phyloP scores from a whole-genome alignment of 92 coral and sea anemone species.

The Paramuricea clavata region DNA sequence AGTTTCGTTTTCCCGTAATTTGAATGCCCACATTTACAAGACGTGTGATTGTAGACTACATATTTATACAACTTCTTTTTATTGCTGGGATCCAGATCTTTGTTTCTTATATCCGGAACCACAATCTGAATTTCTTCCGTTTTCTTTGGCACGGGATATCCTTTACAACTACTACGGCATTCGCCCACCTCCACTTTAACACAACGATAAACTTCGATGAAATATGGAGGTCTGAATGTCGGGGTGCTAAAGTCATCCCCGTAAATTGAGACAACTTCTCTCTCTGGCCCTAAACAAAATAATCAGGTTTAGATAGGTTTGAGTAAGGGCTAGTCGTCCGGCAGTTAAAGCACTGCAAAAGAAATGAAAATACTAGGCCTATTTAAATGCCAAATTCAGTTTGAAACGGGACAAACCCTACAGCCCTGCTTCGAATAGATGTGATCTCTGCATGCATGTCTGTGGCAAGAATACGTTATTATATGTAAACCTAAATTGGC shows the following conservation, averaged over 20 bases:
- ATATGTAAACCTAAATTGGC: too few species aligned
- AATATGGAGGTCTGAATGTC: neutral
- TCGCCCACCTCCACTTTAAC: neutral
- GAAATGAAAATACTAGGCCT: too few species aligned
- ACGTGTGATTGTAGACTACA: constrained; percentile 1
- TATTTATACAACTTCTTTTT: neutral
- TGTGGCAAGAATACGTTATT: too few species aligned
- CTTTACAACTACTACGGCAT: too few species aligned
- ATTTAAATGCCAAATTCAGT: too few species aligned
- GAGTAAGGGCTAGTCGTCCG: too few species aligned
- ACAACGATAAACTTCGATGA: constrained; percentile 17
- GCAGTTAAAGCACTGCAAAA: too few species aligned
- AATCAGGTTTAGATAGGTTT: too few species aligned
- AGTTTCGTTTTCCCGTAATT: too few species aligned
- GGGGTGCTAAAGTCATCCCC: constrained; percentile 7
- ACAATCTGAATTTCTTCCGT: neutral
- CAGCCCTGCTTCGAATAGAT: too few species aligned
- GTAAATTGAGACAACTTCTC: constrained; percentile 16
- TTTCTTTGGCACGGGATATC: neutral
- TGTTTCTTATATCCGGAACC: neutral
- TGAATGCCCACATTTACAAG: constrained; percentile 38
- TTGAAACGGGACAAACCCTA: too few species aligned
- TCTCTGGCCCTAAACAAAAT: neutral
- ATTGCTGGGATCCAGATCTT: neutral
- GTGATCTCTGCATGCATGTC: too few species aligned